Base-by-base conservation (phyloP, 2,113 vertebrate species). In the Odocoileus hemionus region DNA sequence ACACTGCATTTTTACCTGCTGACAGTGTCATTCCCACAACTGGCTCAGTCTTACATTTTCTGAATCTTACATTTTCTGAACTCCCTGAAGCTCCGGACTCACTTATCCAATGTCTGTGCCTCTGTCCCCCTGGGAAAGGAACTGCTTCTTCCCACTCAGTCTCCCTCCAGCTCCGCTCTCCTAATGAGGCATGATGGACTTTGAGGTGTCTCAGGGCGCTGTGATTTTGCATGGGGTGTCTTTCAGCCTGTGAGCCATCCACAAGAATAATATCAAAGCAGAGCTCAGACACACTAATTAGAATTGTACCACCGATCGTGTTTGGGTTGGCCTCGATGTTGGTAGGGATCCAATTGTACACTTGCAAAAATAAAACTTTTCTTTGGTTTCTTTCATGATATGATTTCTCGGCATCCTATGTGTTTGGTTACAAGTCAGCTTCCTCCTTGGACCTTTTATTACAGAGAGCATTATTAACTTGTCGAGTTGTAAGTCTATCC, bases 301-400 rank as follows among this genome's bases (percentile, higher is more conserved):
- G 90, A 94, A 91, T 64, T 61, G 61, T 88, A 88, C 60, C 76
- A 88, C 47, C 9, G 14, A 28, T 83, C 61, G 23, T 96, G 92
- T 97, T 97, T 98, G 84, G 39, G 13, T 96, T 96, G 97, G 97
- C 96, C 92, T 97, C 36, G 28, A 16, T 82, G 7, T 87, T 88
- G 92, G 87, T 96, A 87, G 85, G 36, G 80, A 79, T 97, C 95
- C 89, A 97, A 26, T 90, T 50, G 30, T 58, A 93, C 67, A 91
- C 90, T 97, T 98, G 92, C 90, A 91, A 96, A 97, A 98, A 95
- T 86, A 92, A 94, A 90, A 74, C 55, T 94, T 89, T 70, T 92
- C 95, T 96, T 97, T 92, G 64, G 60, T 94, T 97, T 95, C 95
- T 96, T 96, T 96, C 84, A 94, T 47, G 80, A 91, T 86, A 43